Conservation (phyloP, 2,888 invertebrate genomes). For the Cyclophora albipunctata region DNA sequence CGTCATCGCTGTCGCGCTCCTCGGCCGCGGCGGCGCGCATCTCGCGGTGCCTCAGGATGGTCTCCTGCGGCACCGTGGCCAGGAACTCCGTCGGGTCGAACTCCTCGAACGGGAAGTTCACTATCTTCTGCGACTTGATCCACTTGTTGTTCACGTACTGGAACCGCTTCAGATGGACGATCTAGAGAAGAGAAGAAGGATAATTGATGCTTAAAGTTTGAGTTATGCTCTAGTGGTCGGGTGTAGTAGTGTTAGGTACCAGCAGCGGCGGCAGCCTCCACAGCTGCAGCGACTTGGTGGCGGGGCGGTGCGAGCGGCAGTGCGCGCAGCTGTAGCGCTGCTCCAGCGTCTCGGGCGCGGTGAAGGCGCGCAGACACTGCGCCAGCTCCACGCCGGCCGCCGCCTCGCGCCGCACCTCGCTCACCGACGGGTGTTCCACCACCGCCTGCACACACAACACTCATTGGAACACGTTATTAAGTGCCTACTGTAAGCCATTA, state of each 20-base stretch:
- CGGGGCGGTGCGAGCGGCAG: constrained; percentile 88
- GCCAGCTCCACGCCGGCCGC: constrained; percentile 89
- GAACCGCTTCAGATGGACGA: constrained; percentile 93
- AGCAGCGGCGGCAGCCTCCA: constrained; percentile 93
- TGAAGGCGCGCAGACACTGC: constrained; percentile 91
- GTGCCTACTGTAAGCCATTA: no score
- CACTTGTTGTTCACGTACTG: constrained; percentile 92
- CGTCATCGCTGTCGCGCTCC: constrained; percentile 38
- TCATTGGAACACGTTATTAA: no score
- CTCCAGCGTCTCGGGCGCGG: constrained; percentile 89
- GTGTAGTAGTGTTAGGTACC: constrained; percentile 60
- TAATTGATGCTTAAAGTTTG: background rate
- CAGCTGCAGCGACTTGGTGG: constrained; percentile 92
- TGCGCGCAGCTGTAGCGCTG: constrained; percentile 90
- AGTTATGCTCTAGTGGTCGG: background rate
- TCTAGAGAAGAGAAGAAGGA: constrained; percentile 67
- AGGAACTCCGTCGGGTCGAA: constrained; percentile 92
- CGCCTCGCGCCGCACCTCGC: constrained; percentile 80
- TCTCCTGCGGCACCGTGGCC: constrained; percentile 86
- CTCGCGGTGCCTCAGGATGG: constrained; percentile 80
- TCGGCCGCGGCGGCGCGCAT: constrained; percentile 32
- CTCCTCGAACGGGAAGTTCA: constrained; percentile 89
- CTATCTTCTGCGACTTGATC: constrained; percentile 96
- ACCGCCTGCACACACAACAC: constrained; percentile 71
- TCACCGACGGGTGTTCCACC: constrained; percentile 84